These are phyloP conservation scores for Aegypius monachus DNA, from an alignment of 2,113 vertebrate species.

Conservation along the genomic window DNA sequence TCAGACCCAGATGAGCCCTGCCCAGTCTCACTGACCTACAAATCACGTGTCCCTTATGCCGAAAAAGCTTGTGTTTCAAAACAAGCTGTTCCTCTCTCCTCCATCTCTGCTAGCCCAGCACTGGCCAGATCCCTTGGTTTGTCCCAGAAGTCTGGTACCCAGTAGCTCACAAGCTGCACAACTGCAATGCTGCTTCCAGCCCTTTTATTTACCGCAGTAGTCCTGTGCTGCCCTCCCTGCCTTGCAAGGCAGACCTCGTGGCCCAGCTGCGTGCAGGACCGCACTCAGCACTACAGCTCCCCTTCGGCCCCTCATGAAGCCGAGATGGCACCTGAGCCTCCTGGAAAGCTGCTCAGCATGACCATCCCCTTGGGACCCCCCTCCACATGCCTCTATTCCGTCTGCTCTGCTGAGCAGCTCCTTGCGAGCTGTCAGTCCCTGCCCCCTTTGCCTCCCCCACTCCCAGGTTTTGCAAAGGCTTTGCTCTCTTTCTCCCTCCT, in stretches of 20 bases:
- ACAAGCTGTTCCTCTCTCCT: neutral
- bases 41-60: rapidly evolving
- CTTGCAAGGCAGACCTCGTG: too few relatives aligned
- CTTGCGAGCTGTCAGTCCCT: neutral
- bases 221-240: neutral
- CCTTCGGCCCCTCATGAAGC: neutral
- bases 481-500: neutral
- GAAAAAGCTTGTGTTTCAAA: neutral
- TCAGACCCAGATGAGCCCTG: neutral
- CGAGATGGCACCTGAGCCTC: neutral
- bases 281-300: neutral
- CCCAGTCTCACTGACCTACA: neutral
- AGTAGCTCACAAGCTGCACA: neutral
- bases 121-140: neutral
- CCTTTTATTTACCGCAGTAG: rapidly evolving
- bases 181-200: neutral
- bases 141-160: neutral
- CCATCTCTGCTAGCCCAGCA: neutral
- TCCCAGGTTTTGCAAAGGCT: neutral
- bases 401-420: neutral
- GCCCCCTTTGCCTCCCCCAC: rapidly evolving
- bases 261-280: rapidly evolving
- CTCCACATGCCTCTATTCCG: neutral
- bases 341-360: neutral
- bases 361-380: neutral